Evolutionary conservation across 2,888 invertebrate species (phyloP).

Genomic region (Xylota sylvarum): DNA sequence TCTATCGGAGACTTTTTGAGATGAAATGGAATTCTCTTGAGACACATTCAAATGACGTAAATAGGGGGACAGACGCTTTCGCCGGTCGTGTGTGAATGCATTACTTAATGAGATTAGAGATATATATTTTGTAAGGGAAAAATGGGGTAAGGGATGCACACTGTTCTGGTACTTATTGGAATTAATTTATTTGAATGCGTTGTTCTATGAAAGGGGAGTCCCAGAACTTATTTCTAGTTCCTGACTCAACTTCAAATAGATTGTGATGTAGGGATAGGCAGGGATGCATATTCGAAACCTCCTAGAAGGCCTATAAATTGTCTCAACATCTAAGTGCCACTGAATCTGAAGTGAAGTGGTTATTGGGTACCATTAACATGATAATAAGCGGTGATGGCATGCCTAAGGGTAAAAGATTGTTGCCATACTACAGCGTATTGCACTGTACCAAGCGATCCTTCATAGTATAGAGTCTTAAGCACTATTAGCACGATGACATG

Average conservation of each 20-base stretch:
- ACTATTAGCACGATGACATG: no score
- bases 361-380: neutral
- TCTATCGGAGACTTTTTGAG: constrained; percentile 41
- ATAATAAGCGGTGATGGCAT: neutral
- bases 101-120: constrained; percentile 70
- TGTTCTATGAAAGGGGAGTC: neutral
- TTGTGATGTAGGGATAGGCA: neutral
- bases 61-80: constrained; percentile 32
- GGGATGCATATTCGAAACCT: neutral
- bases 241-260: neutral
- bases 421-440: neutral
- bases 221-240: neutral
- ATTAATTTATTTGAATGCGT: constrained; percentile 2
- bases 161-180: constrained; percentile 31
- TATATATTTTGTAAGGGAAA: constrained; percentile 11
- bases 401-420: neutral
- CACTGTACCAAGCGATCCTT: neutral
- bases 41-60: constrained; percentile 45
- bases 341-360: neutral
- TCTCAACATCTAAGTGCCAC: neutral
- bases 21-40: constrained; percentile 65
- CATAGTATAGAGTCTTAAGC: no score
- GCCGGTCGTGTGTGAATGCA: constrained; percentile 71
- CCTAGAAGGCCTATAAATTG: neutral
- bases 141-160: constrained; percentile 23